Evolutionary conservation across 2,797 vertebrate genomes (phyloP).

Genomic region (Hybognathus amarus): DNA sequence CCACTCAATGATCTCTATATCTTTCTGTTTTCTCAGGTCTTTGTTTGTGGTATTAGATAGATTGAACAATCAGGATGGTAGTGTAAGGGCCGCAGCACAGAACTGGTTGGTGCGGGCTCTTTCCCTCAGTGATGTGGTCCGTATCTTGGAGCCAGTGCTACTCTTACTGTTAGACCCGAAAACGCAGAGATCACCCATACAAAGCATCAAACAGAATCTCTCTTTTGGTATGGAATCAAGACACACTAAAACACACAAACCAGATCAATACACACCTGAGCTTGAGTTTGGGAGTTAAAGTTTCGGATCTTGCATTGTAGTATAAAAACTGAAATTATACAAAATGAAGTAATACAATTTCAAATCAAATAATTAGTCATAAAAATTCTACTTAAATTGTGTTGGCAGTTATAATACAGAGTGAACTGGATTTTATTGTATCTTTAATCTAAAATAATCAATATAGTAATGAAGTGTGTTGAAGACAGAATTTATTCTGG

Average conservation of each 20-base stretch:
- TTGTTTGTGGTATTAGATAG: slow-evolving; percentile 95
- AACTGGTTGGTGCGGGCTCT: slow-evolving; percentile 93
- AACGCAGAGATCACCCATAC: slow-evolving; percentile 89
- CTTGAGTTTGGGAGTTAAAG: not conserved
- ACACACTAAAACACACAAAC: slow-evolving; percentile 9
- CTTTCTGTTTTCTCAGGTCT: slow-evolving; percentile 78
- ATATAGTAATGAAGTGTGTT: not conserved
- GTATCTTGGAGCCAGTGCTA: slow-evolving; percentile 92
- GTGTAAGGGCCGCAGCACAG: slow-evolving; percentile 89
- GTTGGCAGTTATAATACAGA: not conserved
- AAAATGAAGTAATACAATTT: not conserved
- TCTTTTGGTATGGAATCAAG: slow-evolving; percentile 77
- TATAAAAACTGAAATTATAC: not conserved
- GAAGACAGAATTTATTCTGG: not conserved
- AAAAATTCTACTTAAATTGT: not conserved
- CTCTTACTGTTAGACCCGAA: slow-evolving; percentile 92
- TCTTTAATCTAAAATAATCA: not conserved
- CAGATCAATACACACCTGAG: not conserved
- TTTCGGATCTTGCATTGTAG: not conserved
- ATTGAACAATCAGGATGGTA: slow-evolving; percentile 87
- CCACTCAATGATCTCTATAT: not conserved
- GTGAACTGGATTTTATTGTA: not conserved
- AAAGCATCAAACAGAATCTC: slow-evolving; percentile 83
- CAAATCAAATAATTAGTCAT: not conserved
- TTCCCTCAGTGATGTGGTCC: slow-evolving; percentile 88